phyloP scores from a whole-genome alignment of 2,797 vertebrate species.

The Schizopygopsis malacanthus region DNA sequence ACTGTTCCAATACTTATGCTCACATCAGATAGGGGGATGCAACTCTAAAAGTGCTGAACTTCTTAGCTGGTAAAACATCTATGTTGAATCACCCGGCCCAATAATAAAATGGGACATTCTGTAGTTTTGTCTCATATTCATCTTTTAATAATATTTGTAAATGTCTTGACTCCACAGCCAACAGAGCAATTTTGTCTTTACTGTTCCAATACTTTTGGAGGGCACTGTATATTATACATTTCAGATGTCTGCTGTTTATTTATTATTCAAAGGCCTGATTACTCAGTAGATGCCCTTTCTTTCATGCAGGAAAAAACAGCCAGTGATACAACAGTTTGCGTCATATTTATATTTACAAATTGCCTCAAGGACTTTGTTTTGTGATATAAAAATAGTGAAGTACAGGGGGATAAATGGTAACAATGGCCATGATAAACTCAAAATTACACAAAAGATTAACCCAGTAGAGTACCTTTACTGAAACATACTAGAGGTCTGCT shows the following conservation, averaged over 20 bases:
- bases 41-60: too few relatives aligned
- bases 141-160: too few relatives aligned
- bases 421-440: neutral
- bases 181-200: too few relatives aligned
- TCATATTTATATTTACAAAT: neutral
- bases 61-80: too few relatives aligned
- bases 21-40: too few relatives aligned
- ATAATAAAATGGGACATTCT: too few relatives aligned
- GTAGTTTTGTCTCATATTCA: too few relatives aligned
- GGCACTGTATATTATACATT: constrained; percentile 5
- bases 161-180: too few relatives aligned
- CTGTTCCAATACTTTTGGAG: too few relatives aligned
- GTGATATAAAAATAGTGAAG: constrained; percentile 14
- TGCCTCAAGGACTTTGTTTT: constrained; percentile 10
- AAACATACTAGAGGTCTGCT: too few relatives aligned
- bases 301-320: constrained; percentile 32
- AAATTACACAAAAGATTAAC: neutral
- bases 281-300: constrained; percentile 36
- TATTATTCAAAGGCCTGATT: constrained; percentile 38
- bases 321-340: constrained; percentile 10
- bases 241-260: constrained; percentile 33
- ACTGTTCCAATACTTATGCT: too few relatives aligned
- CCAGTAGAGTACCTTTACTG: neutral
- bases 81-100: too few relatives aligned
- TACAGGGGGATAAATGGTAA: neutral